These are phyloP conservation scores for Drosophila elegans DNA, from an alignment of 1,140 invertebrate species.

Conservation along the genomic window DNA sequence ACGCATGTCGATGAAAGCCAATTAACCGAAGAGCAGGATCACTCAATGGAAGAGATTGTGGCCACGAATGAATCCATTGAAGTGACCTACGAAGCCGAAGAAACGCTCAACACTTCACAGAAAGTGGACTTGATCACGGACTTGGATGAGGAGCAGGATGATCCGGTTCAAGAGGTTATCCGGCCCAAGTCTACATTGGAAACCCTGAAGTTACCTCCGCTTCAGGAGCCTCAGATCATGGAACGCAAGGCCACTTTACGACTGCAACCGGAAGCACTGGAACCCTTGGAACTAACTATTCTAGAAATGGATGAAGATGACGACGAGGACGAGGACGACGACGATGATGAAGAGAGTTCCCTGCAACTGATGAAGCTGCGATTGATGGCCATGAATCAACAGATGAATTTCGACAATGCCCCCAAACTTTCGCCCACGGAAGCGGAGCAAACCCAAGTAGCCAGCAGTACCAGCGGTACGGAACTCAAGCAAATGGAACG, in stretches of 20 bases:
- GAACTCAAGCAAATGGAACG: conserved; percentile 79
- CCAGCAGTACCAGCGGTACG: background rate
- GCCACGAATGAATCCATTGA: conserved; percentile 77
- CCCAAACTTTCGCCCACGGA: conserved; percentile 61
- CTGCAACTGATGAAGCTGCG: conserved; percentile 73
- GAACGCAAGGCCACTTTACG: conserved; percentile 53
- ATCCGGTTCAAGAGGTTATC: background rate
- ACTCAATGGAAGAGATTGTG: conserved; percentile 79
- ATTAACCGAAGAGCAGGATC: conserved; percentile 68
- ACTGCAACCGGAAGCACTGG: conserved; percentile 53
- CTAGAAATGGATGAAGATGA: conserved; percentile 37
- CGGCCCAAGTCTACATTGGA: conserved; percentile 6
- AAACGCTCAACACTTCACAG: conserved; percentile 43
- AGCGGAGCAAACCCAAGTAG: conserved; percentile 20
- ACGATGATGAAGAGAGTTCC: conserved; percentile 69
- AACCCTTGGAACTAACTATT: conserved; percentile 53
- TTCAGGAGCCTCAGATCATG: conserved; percentile 42
- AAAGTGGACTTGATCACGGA: conserved; percentile 51
- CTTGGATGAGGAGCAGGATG: conserved; percentile 41
- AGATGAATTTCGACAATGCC: conserved; percentile 35
- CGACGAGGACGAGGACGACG: conserved; percentile 49
- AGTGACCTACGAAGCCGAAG: conserved; percentile 66
- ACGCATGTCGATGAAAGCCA: conserved; percentile 24
- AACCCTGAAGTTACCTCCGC: conserved; percentile 30
- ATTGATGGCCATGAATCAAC: conserved; percentile 69